These are phyloP conservation scores for Trachelus tabidus DNA, from an alignment of 2,888 invertebrate genomes.

Conservation along the genomic window DNA sequence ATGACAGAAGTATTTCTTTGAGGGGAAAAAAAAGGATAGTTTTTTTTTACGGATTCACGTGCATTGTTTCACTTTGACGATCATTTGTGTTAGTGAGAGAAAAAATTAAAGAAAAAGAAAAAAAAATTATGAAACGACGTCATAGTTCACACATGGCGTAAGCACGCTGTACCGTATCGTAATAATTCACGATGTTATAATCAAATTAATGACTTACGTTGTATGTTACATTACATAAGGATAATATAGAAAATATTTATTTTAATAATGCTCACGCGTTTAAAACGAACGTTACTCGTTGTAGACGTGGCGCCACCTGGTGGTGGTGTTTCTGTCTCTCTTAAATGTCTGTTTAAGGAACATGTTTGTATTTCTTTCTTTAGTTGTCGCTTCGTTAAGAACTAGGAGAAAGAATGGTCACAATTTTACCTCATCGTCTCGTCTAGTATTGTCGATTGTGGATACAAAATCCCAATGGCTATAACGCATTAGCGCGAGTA, in stretches of 20 bases:
- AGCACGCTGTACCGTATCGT: conserved; percentile 25
- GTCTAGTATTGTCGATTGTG: too few relatives aligned
- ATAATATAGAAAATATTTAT: conserved; percentile 63
- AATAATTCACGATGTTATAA: conserved; percentile 36
- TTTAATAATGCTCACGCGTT: conserved; percentile 57
- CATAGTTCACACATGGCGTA: conserved; percentile 15
- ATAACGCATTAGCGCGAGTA: too few relatives aligned
- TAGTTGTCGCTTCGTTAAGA: too few relatives aligned
- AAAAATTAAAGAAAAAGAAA: neutral
- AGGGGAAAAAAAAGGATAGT: conserved; percentile 19
- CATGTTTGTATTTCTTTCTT: neutral
- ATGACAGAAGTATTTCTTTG: neutral
- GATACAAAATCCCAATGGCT: too few relatives aligned
- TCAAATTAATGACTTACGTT: neutral
- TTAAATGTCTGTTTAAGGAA: neutral
- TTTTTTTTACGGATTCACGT: conserved; percentile 15
- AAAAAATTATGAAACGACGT: conserved; percentile 2
- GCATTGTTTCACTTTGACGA: conserved; percentile 13
- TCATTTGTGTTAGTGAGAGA: conserved; percentile 18
- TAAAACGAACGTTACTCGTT: conserved; percentile 47
- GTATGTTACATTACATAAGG: conserved; percentile 41
- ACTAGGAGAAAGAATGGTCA: too few relatives aligned
- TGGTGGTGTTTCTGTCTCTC: too few relatives aligned
- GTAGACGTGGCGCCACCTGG: conserved; percentile 50
- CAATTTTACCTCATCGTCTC: too few relatives aligned